Evolutionary conservation across 2,797 vertebrate genomes (phyloP), one percentile per base, ranked within the genome.

Genomic region (Smutsia gigantea): DNA sequence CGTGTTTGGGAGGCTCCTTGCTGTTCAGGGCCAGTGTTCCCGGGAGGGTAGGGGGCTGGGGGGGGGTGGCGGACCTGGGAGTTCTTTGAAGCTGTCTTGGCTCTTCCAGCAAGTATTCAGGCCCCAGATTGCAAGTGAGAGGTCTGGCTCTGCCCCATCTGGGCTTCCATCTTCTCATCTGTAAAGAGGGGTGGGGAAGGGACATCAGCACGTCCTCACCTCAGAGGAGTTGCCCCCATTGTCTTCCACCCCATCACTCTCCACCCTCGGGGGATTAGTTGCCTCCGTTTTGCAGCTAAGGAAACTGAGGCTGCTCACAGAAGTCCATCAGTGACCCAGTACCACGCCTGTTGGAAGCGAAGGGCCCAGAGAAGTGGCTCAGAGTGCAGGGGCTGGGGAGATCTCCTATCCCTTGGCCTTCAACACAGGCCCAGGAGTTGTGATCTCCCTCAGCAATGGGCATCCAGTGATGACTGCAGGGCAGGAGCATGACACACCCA

Each of bases 361-460:
- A 34, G 13, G 27, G 8, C 63, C 3, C 0, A n/a, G 42, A n/a
- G 21, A 19, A 29, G n/a, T 3, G 4, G 37, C 64, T 57, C 1
- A 2, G 49, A 42, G 46, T 11, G 6, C 59, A 34, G 13, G 34
- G 8, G 0, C 6, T 1, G 4, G 31, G 39, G 57, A 63, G 21
- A 39, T 34, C 15, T 4, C 23, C 74, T 42, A 3, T 4, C 34
- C 63, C 68, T 4, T 15, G 2, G 63, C 39, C 75, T 19, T 11
- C 17, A 27, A 49, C 12, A 13, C 39, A 0, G 4, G 46, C 86
- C 75, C 7, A 19, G 66, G 51, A 57, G 51, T 49, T 72, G 21
- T 9, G 39, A 1, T 42, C 72, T 21, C 19, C 4, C 1, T 2
- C 27, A 42, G 87, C 0, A 0, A 25, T 5, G n/a, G 46, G 29